Percentiles rank a stretch among this genome's conserved stretches.
Evolutionary conservation across 2,797 vertebrate species (phyloP).

Genomic region (Halcyon chelicuti): DNA sequence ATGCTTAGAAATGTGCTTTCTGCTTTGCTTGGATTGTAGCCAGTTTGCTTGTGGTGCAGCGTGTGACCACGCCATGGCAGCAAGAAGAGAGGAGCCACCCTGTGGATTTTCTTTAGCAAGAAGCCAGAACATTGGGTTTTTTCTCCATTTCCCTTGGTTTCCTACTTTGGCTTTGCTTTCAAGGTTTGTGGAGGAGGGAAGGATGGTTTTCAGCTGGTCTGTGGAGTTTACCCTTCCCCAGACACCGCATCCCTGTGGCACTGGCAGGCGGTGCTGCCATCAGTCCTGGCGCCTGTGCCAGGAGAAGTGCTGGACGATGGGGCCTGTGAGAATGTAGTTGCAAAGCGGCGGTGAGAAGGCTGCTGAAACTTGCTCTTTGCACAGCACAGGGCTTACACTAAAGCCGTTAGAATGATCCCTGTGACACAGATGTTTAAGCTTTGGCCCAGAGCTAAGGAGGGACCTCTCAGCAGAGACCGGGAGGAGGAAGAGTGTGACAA

Average conservation of each 20-base stretch:
- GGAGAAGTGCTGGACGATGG: neutral
- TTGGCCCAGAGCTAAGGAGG: neutral
- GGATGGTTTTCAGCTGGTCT: neutral
- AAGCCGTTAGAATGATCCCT: neutral
- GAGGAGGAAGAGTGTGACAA: neutral
- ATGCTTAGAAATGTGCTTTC: conserved; percentile 9
- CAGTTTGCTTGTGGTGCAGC: neutral
- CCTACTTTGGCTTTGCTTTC: neutral
- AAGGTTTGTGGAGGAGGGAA: neutral
- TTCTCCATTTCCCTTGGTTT: neutral
- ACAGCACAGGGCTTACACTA: accelerated
- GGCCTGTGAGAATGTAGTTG: neutral
- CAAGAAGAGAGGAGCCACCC: conserved; percentile 14
- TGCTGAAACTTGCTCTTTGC: neutral
- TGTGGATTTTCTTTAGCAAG: conserved; percentile 47
- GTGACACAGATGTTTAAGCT: neutral
- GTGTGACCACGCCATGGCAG: neutral
- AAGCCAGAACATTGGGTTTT: neutral
- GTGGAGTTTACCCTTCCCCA: neutral
- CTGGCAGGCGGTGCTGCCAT: accelerated
- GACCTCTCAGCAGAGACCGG: neutral
- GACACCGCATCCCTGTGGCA: neutral
- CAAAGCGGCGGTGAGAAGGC: neutral
- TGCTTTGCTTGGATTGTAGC: neutral
- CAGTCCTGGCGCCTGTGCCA: neutral